A percentile compares a stretch with the other conserved stretches of the same genome.
These are phyloP conservation scores for Muscidifurax raptorellus DNA, from an alignment of 1,140 invertebrate genomes.

Conservation along the genomic window DNA sequence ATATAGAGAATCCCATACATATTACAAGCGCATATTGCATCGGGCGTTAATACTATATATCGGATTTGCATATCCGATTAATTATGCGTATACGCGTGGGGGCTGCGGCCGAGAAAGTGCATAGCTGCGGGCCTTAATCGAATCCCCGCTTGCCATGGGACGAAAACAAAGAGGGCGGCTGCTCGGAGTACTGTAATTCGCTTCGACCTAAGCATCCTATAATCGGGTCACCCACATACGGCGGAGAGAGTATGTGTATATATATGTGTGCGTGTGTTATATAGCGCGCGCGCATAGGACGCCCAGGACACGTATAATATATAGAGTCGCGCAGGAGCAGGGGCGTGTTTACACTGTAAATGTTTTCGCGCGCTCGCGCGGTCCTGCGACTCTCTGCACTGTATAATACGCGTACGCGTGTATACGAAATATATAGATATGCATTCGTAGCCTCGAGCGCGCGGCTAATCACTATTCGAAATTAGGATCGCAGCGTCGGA, in stretches of 20 bases:
- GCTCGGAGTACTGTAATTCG: constrained; percentile 17
- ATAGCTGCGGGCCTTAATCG: not conserved
- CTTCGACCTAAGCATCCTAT: constrained; percentile 9
- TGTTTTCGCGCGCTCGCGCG: not conserved
- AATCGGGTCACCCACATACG: constrained; percentile 30
- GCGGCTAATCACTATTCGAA: not conserved
- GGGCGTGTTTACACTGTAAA: not conserved
- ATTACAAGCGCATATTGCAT: no score
- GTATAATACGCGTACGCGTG: not conserved
- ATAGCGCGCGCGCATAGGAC: constrained; percentile 4
- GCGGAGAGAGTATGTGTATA: no score
- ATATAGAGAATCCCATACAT: no score
- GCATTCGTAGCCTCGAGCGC: no score
- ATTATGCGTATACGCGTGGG: not conserved
- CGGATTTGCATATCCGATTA: not conserved
- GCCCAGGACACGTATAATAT: not conserved
- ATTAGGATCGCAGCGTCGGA: no score
- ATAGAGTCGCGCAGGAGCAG: not conserved
- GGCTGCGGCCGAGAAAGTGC: not conserved
- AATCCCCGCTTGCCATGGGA: not conserved
- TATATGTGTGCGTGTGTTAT: no score
- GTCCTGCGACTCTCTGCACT: not conserved
- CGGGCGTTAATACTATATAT: no score
- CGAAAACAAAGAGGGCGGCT: constrained; percentile 10
- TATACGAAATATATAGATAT: no score